Conservation (phyloP, 2,888 invertebrate genomes). For the Teinopalpus imperialis region DNA sequence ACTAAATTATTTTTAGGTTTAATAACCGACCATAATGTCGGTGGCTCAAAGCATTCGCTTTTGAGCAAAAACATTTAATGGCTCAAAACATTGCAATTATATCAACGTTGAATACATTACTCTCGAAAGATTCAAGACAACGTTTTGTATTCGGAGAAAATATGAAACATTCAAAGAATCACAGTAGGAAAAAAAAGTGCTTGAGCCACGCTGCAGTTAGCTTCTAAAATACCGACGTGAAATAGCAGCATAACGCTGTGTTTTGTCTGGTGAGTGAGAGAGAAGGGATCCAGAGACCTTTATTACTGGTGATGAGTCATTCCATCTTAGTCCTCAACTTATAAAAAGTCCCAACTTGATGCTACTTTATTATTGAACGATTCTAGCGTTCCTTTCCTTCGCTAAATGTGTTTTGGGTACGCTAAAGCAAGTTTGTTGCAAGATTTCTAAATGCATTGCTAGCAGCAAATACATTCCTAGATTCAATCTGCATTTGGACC, state of each 20-base stretch:
- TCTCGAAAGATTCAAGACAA: not conserved
- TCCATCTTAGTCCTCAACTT: too few relatives aligned
- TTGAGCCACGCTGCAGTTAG: too few relatives aligned
- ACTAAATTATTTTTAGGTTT: constrained; percentile 15
- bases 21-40: constrained; percentile 14
- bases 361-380: too few relatives aligned
- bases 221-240: too few relatives aligned
- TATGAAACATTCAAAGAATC: not conserved
- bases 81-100: constrained; percentile 11
- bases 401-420: not conserved
- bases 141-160: not conserved
- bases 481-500: constrained; percentile 20
- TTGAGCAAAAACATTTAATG: constrained; percentile 8
- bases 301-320: too few relatives aligned
- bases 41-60: constrained; percentile 18
- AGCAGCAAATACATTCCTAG: constrained; percentile 14
- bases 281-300: too few relatives aligned
- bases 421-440: constrained; percentile 21
- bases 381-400: not conserved
- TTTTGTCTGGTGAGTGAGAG: too few relatives aligned
- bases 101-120: constrained; percentile 2
- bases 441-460: constrained; percentile 20
- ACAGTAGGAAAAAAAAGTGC: too few relatives aligned
- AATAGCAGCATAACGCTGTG: too few relatives aligned
- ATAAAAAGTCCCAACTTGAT: too few relatives aligned